These are phyloP conservation scores for Vireo altiloquus DNA, from an alignment of 2,113 vertebrate genomes.

Conservation along the genomic window DNA sequence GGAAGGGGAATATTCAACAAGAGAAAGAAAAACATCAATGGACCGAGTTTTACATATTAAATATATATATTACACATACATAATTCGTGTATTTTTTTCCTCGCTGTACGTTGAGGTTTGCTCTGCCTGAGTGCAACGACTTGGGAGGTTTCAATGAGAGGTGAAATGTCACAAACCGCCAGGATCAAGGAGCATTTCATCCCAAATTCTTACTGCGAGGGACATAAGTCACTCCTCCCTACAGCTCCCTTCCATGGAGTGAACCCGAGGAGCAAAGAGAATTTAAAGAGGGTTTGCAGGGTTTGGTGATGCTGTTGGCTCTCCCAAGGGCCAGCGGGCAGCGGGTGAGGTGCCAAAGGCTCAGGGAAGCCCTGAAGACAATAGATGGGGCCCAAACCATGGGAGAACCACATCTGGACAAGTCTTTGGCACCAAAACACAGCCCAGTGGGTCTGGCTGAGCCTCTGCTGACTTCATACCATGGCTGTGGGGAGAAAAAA, in stretches of 20 bases:
- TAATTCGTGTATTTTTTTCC: neutral
- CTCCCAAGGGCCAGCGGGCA: neutral
- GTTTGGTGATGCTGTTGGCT: neutral
- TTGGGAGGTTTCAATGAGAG: neutral
- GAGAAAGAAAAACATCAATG: neutral
- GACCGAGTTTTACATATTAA: neutral
- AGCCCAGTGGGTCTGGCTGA: neutral
- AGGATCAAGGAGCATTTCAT: neutral
- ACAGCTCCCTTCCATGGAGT: rapidly evolving
- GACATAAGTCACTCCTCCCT: neutral
- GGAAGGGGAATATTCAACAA: neutral
- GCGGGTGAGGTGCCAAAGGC: rapidly evolving
- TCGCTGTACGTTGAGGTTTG: rapidly evolving
- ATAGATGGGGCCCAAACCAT: neutral
- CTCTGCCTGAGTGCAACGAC: neutral
- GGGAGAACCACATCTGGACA: neutral
- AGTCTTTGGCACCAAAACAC: neutral
- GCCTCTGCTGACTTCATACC: neutral
- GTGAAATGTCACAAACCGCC: neutral
- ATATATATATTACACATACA: neutral
- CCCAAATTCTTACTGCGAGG: neutral
- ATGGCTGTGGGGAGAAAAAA: neutral
- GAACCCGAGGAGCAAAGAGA: neutral
- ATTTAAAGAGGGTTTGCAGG: neutral
- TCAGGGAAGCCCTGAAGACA: neutral